These are phyloP conservation scores for Hycleus phaleratus DNA, from an alignment of 1,140 invertebrate species.

Conservation along the genomic window DNA sequence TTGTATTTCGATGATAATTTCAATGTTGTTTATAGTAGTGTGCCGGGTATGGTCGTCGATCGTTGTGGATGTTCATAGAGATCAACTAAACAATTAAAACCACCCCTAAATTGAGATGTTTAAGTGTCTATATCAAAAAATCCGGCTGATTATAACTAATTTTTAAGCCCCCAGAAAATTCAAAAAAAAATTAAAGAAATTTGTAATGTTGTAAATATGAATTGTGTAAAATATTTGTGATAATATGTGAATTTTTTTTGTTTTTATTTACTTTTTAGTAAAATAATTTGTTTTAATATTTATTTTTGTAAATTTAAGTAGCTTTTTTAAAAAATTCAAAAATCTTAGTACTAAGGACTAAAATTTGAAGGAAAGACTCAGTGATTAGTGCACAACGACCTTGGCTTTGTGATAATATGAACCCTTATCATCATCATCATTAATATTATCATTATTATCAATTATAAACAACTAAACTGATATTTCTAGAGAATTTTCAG, in stretches of 20 bases:
- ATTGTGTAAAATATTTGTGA: neutral
- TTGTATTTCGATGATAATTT: conserved; percentile 85
- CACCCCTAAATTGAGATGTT: no score
- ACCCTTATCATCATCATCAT: no score
- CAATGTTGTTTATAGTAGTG: conserved; percentile 79
- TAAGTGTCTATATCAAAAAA: no score
- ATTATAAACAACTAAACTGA: no score
- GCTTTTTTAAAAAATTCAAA: neutral
- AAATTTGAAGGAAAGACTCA: no score
- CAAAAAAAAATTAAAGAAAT: neutral
- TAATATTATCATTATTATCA: no score
- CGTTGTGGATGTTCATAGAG: conserved; percentile 81
- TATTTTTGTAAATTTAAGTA: conserved; percentile 4
- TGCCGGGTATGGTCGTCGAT: conserved; percentile 90
- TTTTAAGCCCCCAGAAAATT: neutral
- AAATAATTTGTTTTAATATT: conserved; percentile 2
- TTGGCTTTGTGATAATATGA: no score
- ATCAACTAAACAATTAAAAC: no score
- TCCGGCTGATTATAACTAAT: no score
- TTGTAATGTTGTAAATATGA: conserved; percentile 5
- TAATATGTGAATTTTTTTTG: conserved; percentile 1
- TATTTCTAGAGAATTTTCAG: no score
- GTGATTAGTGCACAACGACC: no score
- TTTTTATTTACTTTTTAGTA: conserved; percentile 1
- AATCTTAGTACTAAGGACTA: no score